Percentiles rank a stretch among this genome's conserved stretches.
phyloP scores from a whole-genome alignment of 2,113 vertebrate species.

The Scomber japonicus region DNA sequence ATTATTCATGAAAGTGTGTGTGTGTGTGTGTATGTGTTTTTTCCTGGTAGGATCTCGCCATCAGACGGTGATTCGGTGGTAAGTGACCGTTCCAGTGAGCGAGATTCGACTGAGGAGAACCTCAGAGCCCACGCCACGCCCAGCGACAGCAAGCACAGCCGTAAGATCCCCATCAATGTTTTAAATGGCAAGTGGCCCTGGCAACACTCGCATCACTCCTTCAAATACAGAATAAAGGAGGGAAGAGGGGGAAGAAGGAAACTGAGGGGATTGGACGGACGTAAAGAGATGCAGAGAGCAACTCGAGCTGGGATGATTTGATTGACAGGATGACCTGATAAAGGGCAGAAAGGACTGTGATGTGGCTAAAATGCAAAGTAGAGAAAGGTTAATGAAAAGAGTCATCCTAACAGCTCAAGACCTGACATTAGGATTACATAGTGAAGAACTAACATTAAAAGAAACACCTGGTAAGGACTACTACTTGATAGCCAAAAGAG shows the following conservation, averaged over 20 bases:
- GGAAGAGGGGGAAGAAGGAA: conserved; percentile 21
- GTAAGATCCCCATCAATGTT: conserved; percentile 84
- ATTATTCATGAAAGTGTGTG: conserved; percentile 66
- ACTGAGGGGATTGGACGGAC: conserved; percentile 24
- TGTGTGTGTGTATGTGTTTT: conserved; percentile 23
- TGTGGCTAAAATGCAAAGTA: conserved; percentile 1
- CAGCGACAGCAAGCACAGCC: conserved; percentile 86
- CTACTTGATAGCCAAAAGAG: conserved; percentile 6
- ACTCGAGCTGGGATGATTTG: conserved; percentile 9
- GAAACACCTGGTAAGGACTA: conserved; percentile 36
- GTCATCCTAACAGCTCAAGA: background rate
- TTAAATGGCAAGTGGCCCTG: conserved; percentile 86
- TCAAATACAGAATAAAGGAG: conserved; percentile 27
- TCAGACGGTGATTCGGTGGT: conserved; percentile 93
- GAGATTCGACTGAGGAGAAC: conserved; percentile 88
- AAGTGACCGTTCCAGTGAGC: conserved; percentile 92
- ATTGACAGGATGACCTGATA: conserved; percentile 39
- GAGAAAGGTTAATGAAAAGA: background rate
- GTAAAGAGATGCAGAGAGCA: conserved; percentile 48
- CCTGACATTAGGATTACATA: background rate
- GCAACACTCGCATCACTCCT: conserved; percentile 57
- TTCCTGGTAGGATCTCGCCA: conserved; percentile 88
- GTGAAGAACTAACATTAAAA: conserved; percentile 11
- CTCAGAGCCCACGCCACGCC: conserved; percentile 79
- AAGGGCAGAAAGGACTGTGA: conserved; percentile 1